Percentiles rank a stretch among this genome's conserved stretches.
Evolutionary conservation across 2,113 vertebrate species (phyloP).

Genomic region (Oreocharis arfaki): DNA sequence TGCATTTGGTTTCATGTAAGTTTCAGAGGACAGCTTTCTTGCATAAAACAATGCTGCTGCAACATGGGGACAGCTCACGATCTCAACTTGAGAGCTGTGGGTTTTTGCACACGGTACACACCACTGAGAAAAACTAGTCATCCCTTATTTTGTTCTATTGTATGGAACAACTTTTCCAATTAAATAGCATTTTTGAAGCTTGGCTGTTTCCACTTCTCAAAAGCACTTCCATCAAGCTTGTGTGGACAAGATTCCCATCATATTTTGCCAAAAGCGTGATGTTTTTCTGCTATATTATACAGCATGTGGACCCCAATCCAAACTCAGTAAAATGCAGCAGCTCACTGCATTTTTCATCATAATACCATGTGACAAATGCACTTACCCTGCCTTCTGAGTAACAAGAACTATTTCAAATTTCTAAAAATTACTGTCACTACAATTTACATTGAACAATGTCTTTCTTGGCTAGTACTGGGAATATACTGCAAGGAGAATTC

Average conservation of each 20-base stretch:
- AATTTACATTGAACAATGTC: background rate
- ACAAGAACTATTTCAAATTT: background rate
- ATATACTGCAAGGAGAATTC: conserved; percentile 23
- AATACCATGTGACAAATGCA: background rate
- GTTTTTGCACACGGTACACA: background rate
- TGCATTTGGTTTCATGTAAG: fast-evolving
- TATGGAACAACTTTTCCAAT: background rate
- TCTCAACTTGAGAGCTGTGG: background rate
- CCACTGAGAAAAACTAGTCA: background rate
- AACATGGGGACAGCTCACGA: background rate
- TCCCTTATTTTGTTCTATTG: background rate
- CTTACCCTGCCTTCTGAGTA: background rate
- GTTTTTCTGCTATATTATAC: background rate
- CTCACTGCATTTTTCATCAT: background rate
- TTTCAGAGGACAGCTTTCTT: background rate
- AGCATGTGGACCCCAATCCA: background rate
- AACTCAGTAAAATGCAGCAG: background rate
- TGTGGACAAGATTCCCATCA: background rate
- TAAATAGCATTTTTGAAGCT: background rate
- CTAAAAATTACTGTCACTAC: conserved; percentile 17
- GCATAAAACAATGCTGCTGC: background rate
- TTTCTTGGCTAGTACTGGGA: background rate
- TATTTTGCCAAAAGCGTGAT: background rate
- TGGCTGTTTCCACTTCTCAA: background rate
- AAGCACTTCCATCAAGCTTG: background rate